Percentiles rank a stretch among this genome's conserved stretches.
Conservation (phyloP, 2,888 invertebrate genomes). For the Oligia strigilis region DNA sequence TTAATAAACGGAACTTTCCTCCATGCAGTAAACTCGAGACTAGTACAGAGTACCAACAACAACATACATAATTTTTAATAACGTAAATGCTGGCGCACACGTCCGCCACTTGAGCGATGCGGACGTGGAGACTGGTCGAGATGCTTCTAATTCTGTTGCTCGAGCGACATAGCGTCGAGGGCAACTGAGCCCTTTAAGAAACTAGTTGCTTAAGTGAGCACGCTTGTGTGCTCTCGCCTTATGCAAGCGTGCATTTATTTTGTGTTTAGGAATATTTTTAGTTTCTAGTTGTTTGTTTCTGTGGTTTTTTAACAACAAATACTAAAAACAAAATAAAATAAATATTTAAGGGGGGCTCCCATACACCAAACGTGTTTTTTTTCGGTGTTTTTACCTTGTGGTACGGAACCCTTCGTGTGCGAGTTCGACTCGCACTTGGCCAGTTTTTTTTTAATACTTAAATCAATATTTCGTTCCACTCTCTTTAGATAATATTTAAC, state of each 20-base stretch:
- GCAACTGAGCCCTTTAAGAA: conserved; percentile 52
- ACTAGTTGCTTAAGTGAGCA: conserved; percentile 38
- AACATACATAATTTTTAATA: conserved; percentile 53
- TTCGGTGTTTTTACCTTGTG: too few species aligned
- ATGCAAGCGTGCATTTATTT: conserved; percentile 17
- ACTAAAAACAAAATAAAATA: too few species aligned
- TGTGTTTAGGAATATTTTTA: neutral
- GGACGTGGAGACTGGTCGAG: conserved; percentile 32
- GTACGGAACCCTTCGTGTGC: too few species aligned
- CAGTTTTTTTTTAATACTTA: too few species aligned
- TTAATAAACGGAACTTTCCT: conserved; percentile 7
- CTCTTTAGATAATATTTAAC: neutral
- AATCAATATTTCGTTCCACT: neutral
- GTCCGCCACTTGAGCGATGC: conserved; percentile 49
- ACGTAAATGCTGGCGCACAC: conserved; percentile 39
- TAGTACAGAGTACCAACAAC: neutral
- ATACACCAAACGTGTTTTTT: too few species aligned
- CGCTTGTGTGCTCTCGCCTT: conserved; percentile 14
- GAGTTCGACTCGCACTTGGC: too few species aligned
- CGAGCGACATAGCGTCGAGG: conserved; percentile 31
- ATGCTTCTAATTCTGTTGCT: conserved; percentile 54
- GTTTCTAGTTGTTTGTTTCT: neutral
- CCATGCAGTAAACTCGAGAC: conserved; percentile 1
- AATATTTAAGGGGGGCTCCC: too few species aligned
- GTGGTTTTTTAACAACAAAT: neutral